Evolutionary conservation across 2,113 vertebrate genomes (phyloP).

Genomic region (Xenopus laevis): DNA sequence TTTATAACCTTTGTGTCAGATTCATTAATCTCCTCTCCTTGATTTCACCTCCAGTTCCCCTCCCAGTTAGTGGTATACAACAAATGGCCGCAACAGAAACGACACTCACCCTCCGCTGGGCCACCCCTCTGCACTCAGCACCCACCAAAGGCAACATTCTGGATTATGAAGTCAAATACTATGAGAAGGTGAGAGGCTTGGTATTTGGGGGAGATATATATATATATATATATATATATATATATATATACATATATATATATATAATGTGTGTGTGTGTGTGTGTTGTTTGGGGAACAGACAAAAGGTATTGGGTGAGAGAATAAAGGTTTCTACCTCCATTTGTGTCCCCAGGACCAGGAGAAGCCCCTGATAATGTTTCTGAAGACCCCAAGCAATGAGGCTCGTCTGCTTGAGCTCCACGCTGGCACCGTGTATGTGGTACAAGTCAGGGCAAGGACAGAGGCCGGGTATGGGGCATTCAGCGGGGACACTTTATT

Average conservation of each 20-base stretch:
- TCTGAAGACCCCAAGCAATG: slow-evolving; percentile 68
- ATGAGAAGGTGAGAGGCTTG: slow-evolving; percentile 72
- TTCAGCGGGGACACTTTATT: slow-evolving; percentile 73
- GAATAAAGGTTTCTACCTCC: rapidly evolving
- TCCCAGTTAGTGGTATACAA: slow-evolving; percentile 71
- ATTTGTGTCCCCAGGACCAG: slow-evolving; percentile 53
- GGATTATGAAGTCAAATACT: slow-evolving; percentile 85
- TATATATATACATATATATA: too few relatives aligned
- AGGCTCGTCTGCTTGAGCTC: slow-evolving; percentile 71
- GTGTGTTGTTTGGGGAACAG: not conserved
- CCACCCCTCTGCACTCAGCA: slow-evolving; percentile 55
- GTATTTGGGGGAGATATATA: not conserved
- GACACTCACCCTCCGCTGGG: slow-evolving; percentile 76
- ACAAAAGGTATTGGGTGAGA: not conserved
- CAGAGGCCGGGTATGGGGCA: slow-evolving; percentile 76
- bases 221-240: too few relatives aligned
- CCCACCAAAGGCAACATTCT: slow-evolving; percentile 64
- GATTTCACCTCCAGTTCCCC: slow-evolving; percentile 64
- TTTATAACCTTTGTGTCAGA: not conserved
- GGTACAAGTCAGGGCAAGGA: slow-evolving; percentile 79
- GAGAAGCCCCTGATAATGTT: slow-evolving; percentile 63
- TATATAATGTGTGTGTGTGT: rapidly evolving
- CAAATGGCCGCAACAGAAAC: slow-evolving; percentile 71
- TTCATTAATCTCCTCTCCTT: not conserved
- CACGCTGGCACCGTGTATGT: slow-evolving; percentile 74